phyloP scores from a whole-genome alignment of 1,140 invertebrate genomes.

The Holotrichia oblita region DNA sequence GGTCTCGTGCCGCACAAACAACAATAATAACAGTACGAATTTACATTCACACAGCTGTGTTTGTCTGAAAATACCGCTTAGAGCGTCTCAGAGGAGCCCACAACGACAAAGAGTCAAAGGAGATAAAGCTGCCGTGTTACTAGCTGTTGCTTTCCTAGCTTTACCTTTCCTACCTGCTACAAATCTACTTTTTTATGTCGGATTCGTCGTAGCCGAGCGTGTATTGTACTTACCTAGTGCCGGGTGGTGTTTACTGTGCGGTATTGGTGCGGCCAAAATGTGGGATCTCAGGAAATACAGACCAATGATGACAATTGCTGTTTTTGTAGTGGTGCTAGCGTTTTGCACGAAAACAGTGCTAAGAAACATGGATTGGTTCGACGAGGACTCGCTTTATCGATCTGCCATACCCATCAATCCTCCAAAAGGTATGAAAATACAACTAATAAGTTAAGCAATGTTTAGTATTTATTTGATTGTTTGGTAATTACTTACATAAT shows the following conservation, averaged over 20 bases:
- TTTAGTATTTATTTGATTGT: too few species aligned
- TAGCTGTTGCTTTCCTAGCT: constrained; percentile 81
- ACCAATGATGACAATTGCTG: constrained; percentile 63
- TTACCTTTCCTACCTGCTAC: constrained; percentile 94
- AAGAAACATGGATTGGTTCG: constrained; percentile 90
- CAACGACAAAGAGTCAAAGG: constrained; percentile 52
- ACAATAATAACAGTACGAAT: constrained; percentile 65
- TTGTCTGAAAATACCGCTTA: constrained; percentile 41
- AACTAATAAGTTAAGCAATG: too few species aligned
- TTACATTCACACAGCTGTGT: constrained; percentile 49
- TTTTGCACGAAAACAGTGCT: constrained; percentile 81
- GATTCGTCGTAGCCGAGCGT: constrained; percentile 96
- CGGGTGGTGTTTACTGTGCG: constrained; percentile 90
- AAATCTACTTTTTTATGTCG: constrained; percentile 95
- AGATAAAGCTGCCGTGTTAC: constrained; percentile 62
- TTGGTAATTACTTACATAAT: too few species aligned
- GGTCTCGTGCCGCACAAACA: constrained; percentile 64
- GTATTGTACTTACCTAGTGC: constrained; percentile 96
- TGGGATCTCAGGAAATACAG: constrained; percentile 54
- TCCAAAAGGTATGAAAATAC: constrained; percentile 88
- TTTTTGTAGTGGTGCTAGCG: constrained; percentile 72
- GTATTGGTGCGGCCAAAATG: constrained; percentile 73
- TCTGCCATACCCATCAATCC: constrained; percentile 93
- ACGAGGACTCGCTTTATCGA: constrained; percentile 92
- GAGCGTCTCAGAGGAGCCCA: constrained; percentile 21